A percentile compares a stretch with the other conserved stretches of the same genome.
These are phyloP conservation scores for Bucco capensis DNA, from an alignment of 2,113 vertebrate genomes.

Conservation along the genomic window DNA sequence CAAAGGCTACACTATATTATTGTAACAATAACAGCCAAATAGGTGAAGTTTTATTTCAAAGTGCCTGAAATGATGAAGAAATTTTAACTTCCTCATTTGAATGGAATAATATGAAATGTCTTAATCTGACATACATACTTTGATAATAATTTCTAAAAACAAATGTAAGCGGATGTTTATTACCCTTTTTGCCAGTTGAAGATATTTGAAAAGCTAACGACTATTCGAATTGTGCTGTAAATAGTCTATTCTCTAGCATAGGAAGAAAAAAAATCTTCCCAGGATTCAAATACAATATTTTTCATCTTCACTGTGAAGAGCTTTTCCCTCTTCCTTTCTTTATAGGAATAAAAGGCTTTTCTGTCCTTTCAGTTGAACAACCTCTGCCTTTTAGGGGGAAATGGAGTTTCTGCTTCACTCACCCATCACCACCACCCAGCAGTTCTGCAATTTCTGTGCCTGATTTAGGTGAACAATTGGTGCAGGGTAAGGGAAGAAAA, in stretches of 20 bases:
- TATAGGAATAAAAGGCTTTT: conserved; percentile 46
- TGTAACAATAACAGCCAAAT: background rate
- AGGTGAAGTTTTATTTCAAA: background rate
- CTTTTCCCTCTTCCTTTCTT: conserved; percentile 45
- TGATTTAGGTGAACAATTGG: conserved; percentile 32
- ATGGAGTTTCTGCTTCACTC: conserved; percentile 55
- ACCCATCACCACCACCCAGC: conserved; percentile 56
- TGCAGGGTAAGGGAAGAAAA: background rate
- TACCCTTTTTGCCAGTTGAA: background rate
- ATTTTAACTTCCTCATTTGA: background rate
- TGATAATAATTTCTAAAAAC: background rate
- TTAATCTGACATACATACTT: background rate
- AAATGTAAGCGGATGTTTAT: background rate
- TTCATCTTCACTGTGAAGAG: conserved; percentile 52
- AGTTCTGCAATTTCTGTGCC: background rate
- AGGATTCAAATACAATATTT: conserved; percentile 54
- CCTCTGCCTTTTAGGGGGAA: conserved; percentile 25
- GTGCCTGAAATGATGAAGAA: background rate
- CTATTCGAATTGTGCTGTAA: background rate
- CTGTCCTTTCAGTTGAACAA: conserved; percentile 24
- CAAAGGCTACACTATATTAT: background rate
- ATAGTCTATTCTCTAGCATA: background rate
- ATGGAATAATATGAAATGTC: background rate
- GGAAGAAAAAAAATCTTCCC: conserved; percentile 30
- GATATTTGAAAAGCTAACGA: background rate